Percentiles rank a stretch among this genome's conserved stretches.
Conservation (phyloP, 2,113 vertebrate genomes). For the Pao palembangensis region DNA sequence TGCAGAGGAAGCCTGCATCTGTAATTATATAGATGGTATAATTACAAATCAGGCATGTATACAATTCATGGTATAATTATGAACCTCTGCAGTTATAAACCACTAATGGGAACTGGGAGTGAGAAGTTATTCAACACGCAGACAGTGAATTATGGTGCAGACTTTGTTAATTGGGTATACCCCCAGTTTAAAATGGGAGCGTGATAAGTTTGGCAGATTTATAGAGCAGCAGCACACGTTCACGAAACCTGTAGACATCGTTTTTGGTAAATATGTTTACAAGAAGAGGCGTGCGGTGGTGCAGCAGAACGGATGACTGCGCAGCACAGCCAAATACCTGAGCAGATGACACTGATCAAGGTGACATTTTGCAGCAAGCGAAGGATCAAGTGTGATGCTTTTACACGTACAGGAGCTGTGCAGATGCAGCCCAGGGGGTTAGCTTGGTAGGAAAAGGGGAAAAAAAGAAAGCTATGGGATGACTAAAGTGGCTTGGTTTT, state of each 20-base stretch:
- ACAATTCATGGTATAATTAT: conserved; percentile 72
- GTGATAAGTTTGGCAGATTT: conserved; percentile 58
- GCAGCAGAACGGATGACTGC: conserved; percentile 1
- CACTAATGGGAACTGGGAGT: conserved; percentile 69
- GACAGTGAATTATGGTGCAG: conserved; percentile 71
- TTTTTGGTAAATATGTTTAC: conserved; percentile 15
- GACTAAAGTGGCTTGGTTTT: conserved; percentile 65
- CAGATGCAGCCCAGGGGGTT: conserved; percentile 55
- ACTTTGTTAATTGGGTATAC: conserved; percentile 65
- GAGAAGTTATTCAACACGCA: conserved; percentile 65
- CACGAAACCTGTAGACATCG: conserved; percentile 15
- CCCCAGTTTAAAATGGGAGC: conserved; percentile 50
- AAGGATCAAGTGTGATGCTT: conserved; percentile 23
- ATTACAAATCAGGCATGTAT: conserved; percentile 69
- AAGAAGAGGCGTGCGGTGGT: conserved; percentile 17
- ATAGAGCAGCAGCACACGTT: conserved; percentile 38
- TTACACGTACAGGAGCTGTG: conserved; percentile 31
- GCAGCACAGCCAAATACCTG: not conserved
- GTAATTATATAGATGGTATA: conserved; percentile 70
- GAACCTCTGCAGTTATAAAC: conserved; percentile 63
- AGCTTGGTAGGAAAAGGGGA: conserved; percentile 37
- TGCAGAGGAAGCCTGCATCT: conserved; percentile 58
- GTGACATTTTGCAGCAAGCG: conserved; percentile 1
- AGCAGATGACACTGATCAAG: not conserved
- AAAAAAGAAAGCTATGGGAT: conserved; percentile 37